Conservation (phyloP, 2,797 vertebrate genomes). For the Sebastes aleutianus region DNA sequence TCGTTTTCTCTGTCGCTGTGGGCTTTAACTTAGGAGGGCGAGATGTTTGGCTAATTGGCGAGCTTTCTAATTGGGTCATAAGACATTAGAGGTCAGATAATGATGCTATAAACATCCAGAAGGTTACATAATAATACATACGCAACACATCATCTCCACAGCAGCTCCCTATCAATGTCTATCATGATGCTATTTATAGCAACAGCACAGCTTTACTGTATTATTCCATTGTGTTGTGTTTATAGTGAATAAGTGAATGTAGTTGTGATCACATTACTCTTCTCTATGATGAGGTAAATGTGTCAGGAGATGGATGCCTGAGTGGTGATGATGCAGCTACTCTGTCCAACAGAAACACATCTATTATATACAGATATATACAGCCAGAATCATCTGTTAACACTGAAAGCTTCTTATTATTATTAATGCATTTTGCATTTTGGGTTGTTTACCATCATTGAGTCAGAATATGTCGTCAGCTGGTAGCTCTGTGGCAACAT, state of each 20-base stretch:
- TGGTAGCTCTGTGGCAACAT: conserved; percentile 56
- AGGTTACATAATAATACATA: background rate
- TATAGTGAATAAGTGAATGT: background rate
- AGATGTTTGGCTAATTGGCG: conserved; percentile 64
- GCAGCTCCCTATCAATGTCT: background rate
- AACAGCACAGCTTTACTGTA: background rate
- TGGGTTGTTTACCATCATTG: conserved; percentile 29
- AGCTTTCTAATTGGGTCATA: conserved; percentile 67
- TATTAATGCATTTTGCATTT: too few relatives aligned
- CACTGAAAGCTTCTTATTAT: background rate
- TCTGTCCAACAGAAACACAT: conserved; percentile 2
- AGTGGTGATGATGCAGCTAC: conserved; percentile 60
- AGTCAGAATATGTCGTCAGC: conserved; percentile 27
- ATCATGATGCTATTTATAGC: background rate
- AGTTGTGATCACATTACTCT: background rate
- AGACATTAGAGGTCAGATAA: background rate
- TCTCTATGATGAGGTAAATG: conserved; percentile 8
- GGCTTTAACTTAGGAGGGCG: background rate
- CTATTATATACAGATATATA: too few relatives aligned
- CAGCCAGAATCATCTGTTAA: too few relatives aligned
- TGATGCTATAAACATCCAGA: conserved; percentile 1
- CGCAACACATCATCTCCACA: background rate
- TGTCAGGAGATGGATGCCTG: conserved; percentile 33
- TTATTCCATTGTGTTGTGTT: background rate
- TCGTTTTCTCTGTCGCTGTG: background rate